A percentile compares a stretch with the other conserved stretches of the same genome.
These are phyloP conservation scores for Saccostrea glomerata DNA, from an alignment of 1,140 invertebrate species.

Conservation along the genomic window DNA sequence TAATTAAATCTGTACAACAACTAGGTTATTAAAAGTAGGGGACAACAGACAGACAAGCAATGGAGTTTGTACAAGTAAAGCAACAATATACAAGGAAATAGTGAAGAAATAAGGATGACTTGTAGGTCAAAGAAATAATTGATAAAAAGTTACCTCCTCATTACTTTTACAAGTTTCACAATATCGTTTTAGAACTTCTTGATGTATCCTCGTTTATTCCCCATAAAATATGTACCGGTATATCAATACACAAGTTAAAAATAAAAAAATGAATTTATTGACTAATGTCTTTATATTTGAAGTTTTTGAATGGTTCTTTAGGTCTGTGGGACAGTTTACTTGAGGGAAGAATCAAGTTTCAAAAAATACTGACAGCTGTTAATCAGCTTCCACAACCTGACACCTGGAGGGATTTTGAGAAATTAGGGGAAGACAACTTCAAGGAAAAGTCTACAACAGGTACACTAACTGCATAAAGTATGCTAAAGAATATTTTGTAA, in stretches of 20 bases:
- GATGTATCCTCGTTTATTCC: no score
- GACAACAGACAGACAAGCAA: no score
- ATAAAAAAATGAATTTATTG: no score
- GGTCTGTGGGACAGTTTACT: conserved; percentile 89
- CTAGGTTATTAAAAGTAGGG: not conserved
- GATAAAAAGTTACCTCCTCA: no score
- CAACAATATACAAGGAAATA: no score
- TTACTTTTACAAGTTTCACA: no score
- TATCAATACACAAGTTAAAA: no score
- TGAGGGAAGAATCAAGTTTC: conserved; percentile 90
- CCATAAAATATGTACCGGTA: no score
- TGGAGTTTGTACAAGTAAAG: no score
- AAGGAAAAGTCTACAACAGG: conserved; percentile 79
- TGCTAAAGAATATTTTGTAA: not conserved
- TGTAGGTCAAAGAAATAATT: no score
- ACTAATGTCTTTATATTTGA: not conserved
- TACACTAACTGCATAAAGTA: not conserved
- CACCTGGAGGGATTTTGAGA: conserved; percentile 80
- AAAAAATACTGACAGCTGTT: conserved; percentile 86
- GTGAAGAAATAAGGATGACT: no score
- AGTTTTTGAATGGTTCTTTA: conserved; percentile 62
- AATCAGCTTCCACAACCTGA: conserved; percentile 88
- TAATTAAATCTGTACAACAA: not conserved
- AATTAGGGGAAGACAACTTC: conserved; percentile 80
- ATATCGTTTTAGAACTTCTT: no score